Percentiles rank a stretch among this genome's conserved stretches.
Evolutionary conservation across 2,113 vertebrate genomes (phyloP).

Genomic region (Lethenteron camtschaticum): DNA sequence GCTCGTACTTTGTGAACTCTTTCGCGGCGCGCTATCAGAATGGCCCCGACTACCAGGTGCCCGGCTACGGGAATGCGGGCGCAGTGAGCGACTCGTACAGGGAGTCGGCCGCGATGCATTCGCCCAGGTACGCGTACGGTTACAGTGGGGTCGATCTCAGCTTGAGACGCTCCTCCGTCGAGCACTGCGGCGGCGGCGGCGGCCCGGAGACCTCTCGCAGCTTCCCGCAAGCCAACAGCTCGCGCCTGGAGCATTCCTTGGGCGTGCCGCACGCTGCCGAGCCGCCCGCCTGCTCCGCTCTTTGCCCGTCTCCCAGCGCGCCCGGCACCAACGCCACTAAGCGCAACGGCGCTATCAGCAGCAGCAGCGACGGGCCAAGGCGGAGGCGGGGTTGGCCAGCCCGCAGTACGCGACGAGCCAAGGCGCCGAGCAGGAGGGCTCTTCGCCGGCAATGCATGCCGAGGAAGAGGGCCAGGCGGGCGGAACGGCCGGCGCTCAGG

Average conservation of each 20-base stretch:
- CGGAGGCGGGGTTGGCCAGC: conserved; percentile 63
- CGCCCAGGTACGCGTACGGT: conserved; percentile 89
- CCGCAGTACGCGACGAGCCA: conserved; percentile 25
- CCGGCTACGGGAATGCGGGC: conserved; percentile 98
- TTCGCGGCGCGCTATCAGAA: conserved; percentile 99
- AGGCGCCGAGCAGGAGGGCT: neutral
- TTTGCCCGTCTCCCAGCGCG: conserved; percentile 54
- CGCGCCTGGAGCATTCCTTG: conserved; percentile 2
- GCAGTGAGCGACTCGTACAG: conserved; percentile 88
- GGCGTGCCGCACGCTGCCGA: neutral
- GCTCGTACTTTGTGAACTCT: conserved; percentile 99
- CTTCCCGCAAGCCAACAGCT: conserved; percentile 29
- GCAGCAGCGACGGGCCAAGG: conserved; percentile 35
- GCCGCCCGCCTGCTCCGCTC: conserved; percentile 48
- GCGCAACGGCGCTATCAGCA: conserved; percentile 12
- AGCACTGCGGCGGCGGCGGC: conserved; percentile 50
- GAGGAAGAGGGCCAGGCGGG: neutral
- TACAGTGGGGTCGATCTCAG: conserved; percentile 99
- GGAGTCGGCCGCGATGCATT: conserved; percentile 83
- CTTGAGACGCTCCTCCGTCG: conserved; percentile 52
- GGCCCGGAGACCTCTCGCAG: conserved; percentile 53
- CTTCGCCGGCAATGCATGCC: conserved; percentile 2
- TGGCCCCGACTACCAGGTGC: conserved; percentile 99
- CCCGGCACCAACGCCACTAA: conserved; percentile 43
- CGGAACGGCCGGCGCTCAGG: conserved; percentile 52